These are phyloP conservation scores for Cynopterus sphinx DNA, from an alignment of 2,797 vertebrate species.

Conservation along the genomic window DNA sequence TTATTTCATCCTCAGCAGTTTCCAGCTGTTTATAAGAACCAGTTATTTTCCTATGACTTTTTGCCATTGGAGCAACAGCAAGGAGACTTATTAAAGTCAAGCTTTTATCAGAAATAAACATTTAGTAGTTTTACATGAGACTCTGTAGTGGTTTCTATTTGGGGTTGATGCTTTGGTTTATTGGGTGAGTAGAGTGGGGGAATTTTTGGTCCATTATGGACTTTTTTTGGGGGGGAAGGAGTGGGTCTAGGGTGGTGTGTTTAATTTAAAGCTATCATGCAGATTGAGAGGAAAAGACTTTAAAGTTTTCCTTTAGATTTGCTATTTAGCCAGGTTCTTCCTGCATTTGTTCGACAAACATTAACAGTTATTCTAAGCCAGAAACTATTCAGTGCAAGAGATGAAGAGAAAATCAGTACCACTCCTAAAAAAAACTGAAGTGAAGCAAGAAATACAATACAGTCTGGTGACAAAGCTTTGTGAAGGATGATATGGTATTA, in stretches of 20 bases:
- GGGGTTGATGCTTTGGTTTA: neutral
- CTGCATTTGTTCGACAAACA: neutral
- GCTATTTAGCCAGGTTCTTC: neutral
- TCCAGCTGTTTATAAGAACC: neutral
- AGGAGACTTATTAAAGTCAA: neutral
- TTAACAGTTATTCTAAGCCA: neutral
- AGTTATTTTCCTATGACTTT: neutral
- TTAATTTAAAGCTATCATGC: neutral
- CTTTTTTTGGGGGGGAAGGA: neutral
- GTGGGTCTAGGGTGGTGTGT: neutral
- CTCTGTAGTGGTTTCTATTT: neutral
- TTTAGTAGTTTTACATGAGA: neutral
- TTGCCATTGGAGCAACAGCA: neutral
- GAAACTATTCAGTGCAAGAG: neutral
- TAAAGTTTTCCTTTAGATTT: neutral
- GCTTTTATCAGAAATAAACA: conserved; percentile 34
- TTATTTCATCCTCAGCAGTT: neutral
- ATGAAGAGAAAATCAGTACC: neutral
- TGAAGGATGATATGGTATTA: neutral
- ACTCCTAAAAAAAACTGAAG: neutral
- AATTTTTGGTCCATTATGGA: neutral
- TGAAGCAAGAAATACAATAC: neutral
- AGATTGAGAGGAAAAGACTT: neutral
- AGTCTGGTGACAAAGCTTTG: neutral
- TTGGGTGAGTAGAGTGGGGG: neutral